A percentile compares a stretch with the other conserved stretches of the same genome.
Evolutionary conservation across 2,113 vertebrate species (phyloP).

Genomic region (Cranoglanis bouderius): DNA sequence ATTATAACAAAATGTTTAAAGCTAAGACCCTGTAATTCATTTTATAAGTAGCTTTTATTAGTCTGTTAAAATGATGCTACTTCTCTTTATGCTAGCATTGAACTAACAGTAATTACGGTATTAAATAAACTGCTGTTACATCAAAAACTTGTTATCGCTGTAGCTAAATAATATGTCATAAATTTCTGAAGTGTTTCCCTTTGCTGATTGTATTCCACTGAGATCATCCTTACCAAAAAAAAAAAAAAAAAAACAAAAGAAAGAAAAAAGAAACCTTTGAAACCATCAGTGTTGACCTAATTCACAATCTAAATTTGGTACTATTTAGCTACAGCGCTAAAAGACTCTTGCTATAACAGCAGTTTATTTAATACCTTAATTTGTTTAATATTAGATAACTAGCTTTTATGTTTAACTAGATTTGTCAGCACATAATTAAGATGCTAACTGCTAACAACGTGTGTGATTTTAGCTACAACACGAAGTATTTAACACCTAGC

Average conservation of each 20-base stretch:
- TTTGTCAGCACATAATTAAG: background rate
- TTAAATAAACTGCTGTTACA: conserved; percentile 1
- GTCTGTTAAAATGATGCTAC: background rate
- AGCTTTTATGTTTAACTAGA: background rate
- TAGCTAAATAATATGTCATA: background rate
- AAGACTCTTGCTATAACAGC: background rate
- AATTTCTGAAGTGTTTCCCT: background rate
- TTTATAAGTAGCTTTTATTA: background rate
- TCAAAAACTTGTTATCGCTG: background rate
- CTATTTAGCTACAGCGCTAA: background rate
- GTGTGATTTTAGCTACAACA: background rate
- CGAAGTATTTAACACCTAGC: background rate
- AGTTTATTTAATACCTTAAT: background rate
- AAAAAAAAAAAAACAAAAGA: background rate
- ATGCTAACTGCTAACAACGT: background rate
- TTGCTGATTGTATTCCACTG: background rate
- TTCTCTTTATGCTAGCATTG: background rate
- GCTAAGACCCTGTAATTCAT: background rate
- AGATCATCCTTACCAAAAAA: background rate
- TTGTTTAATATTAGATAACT: background rate
- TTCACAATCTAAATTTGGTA: background rate
- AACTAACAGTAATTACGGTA: background rate
- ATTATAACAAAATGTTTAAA: background rate
- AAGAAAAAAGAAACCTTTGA: too few species aligned
- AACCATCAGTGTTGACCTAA: background rate